Evolutionary conservation across 1,140 invertebrate species (phyloP), one percentile per base, ranked within the genome.

Genomic region (Nasonia giraulti): DNA sequence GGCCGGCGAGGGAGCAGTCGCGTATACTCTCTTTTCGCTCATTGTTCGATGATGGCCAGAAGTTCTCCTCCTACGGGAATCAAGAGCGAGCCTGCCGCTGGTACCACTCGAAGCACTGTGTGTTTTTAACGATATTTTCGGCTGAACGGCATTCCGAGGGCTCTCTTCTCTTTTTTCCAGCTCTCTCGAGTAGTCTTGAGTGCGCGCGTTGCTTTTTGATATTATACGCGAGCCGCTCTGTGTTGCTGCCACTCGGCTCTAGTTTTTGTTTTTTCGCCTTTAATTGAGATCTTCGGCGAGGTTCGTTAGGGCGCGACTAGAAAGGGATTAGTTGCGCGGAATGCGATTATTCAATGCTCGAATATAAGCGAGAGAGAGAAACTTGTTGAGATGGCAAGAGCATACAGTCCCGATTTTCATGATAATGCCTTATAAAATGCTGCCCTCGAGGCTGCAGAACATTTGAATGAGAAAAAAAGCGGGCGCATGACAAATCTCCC

Each of bases 81-180:
- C 69, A 73, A 73, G 69, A 73, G 69, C 27, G 69, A 73, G 69
- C 27, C 4, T 20, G 55, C 55, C 17, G 20, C 17, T 62, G 20
- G 55, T 62, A 20, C 69, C 14, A 73, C 69, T 73, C 33, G 69
- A 73, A 68, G 11, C 66, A 20, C 8, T 23, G 69, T 17, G 69
- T 73, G 20, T 73, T 73, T 73, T 73, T 73, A 37, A 73, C 69
- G 69, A 73, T 73, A 73, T 73, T 73, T 73, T 73, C 69, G 27
- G 20, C 69, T 37, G 69, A 73, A 73, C 27, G 69, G 27, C 27
- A 73, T 73, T 73, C 69, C 69, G 20, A 73, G 69, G 11, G 69
- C 27, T 23, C 27, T 71, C 68, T 31, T 5, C 33, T 75, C 37
- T 40, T 75, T 40, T 40, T 17, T 40, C 20, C 68, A 69, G 33